These are phyloP conservation scores for Neopelma chrysocephalum DNA, from an alignment of 2,797 vertebrate genomes.

Conservation along the genomic window DNA sequence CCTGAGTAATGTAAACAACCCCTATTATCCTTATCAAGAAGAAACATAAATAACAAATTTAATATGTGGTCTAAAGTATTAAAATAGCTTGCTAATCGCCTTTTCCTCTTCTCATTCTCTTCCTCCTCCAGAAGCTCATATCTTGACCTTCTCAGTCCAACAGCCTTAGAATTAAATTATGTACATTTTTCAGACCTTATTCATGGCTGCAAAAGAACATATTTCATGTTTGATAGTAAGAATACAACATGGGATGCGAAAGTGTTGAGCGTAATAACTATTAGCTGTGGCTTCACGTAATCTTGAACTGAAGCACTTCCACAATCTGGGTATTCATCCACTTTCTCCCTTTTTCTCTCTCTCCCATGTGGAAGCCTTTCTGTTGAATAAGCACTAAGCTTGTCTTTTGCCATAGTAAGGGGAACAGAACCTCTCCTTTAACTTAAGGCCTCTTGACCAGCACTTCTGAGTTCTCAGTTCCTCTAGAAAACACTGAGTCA, in stretches of 20 bases:
- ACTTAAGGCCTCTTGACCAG: neutral
- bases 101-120: neutral
- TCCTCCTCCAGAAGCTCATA: neutral
- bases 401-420: neutral
- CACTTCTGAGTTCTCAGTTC: neutral
- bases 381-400: neutral
- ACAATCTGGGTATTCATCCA: neutral
- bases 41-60: neutral
- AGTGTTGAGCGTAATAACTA: neutral
- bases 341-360: neutral
- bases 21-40: constrained; percentile 4
- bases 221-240: neutral
- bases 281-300: neutral
- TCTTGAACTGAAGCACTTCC: neutral
- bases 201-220: neutral
- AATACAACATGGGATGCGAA: neutral
- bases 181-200: neutral
- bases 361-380: neutral
- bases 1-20: neutral
- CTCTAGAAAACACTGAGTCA: neutral
- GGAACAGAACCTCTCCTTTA: neutral
- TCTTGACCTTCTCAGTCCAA: neutral
- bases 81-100: neutral
- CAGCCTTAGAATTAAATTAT: neutral
- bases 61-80: neutral